Conservation (phyloP, 2,888 invertebrate species). For the Sericinus montela region DNA sequence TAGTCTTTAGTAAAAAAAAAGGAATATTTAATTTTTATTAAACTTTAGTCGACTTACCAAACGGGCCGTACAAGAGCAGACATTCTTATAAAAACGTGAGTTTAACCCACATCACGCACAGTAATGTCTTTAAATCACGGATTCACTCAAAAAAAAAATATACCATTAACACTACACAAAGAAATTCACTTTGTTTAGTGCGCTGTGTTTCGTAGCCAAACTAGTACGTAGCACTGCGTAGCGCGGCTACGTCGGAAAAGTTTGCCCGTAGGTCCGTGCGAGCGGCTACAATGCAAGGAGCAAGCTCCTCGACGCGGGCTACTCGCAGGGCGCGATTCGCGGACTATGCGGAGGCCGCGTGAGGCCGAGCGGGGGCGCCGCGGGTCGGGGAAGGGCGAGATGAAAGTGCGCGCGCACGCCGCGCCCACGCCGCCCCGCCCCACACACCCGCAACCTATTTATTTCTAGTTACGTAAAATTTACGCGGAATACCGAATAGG, state of each 20-base stretch:
- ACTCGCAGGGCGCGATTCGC: conserved; percentile 69
- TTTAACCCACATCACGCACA: conserved; percentile 68
- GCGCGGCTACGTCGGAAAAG: conserved; percentile 54
- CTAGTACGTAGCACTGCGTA: conserved; percentile 46
- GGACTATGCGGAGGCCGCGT: conserved; percentile 59
- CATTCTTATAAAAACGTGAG: conserved; percentile 74
- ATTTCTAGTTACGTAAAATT: conserved; percentile 80
- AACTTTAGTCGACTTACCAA: conserved; percentile 60
- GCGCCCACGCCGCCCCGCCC: conserved; percentile 72
- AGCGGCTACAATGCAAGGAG: conserved; percentile 39
- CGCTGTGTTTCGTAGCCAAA: conserved; percentile 32
- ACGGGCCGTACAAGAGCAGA: conserved; percentile 77
- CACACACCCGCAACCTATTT: conserved; percentile 79
- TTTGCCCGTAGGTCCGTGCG: conserved; percentile 54
- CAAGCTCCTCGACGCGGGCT: conserved; percentile 54
- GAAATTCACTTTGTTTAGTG: conserved; percentile 36
- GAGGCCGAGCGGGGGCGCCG: conserved; percentile 32
- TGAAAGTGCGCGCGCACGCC: conserved; percentile 64
- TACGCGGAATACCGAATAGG: conserved; percentile 74
- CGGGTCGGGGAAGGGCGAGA: conserved; percentile 27
- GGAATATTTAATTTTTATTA: conserved; percentile 12
- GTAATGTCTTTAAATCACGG: conserved; percentile 49
- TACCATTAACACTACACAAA: conserved; percentile 52
- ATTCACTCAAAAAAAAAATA: conserved; percentile 39
- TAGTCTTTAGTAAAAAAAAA: conserved; percentile 8